phyloP scores from a whole-genome alignment of 2,113 vertebrate genomes.

The Tricholaema leucomelas region DNA sequence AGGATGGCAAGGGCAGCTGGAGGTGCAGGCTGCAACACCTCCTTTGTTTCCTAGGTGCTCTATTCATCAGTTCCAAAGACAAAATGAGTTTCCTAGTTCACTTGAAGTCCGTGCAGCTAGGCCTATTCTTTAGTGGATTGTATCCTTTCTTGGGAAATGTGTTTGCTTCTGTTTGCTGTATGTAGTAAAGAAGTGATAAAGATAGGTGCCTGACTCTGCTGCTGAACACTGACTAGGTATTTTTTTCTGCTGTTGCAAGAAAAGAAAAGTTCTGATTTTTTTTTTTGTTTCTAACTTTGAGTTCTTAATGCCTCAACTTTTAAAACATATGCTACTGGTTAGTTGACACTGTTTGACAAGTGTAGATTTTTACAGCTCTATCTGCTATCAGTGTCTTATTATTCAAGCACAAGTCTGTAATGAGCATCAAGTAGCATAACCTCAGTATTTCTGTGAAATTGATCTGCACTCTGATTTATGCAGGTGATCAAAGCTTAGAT shows the following conservation, averaged over 20 bases:
- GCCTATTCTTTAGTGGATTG: not conserved
- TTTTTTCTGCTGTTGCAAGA: not conserved
- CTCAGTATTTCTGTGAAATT: not conserved
- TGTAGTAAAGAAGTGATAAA: not conserved
- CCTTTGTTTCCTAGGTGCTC: not conserved
- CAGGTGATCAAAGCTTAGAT: not conserved
- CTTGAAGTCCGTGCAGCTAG: not conserved
- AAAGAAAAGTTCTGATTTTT: not conserved
- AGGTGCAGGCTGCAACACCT: fast-evolving
- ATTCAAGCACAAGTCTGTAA: not conserved
- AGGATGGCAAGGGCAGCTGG: not conserved
- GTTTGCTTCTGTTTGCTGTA: not conserved
- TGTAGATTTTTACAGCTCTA: not conserved
- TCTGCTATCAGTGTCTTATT: not conserved
- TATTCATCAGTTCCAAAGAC: not conserved
- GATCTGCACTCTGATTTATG: not conserved
- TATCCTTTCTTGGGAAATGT: not conserved
- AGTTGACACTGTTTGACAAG: not conserved
- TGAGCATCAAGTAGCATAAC: not conserved
- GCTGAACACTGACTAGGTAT: not conserved
- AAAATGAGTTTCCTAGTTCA: not conserved
- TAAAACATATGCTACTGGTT: not conserved
- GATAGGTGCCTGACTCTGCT: not conserved
- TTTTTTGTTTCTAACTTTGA: not conserved
- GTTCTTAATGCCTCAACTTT: not conserved